A percentile compares a stretch with the other conserved stretches of the same genome.
phyloP scores from a whole-genome alignment of 2,888 invertebrate species.

The Melipona bicolor region DNA sequence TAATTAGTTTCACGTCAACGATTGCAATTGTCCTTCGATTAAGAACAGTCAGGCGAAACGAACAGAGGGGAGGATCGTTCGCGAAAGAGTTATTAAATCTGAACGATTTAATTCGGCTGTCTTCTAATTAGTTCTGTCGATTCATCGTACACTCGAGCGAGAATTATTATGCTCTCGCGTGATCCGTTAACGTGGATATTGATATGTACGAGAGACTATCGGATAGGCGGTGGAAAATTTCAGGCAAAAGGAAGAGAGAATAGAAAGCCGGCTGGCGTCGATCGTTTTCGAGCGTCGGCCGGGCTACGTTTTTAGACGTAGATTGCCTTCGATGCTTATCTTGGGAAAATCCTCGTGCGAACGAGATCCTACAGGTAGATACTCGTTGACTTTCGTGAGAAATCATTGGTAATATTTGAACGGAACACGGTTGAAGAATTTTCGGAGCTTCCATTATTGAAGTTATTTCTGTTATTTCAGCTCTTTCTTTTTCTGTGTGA shows the following conservation, averaged over 20 bases:
- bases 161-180: constrained; percentile 33
- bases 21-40: constrained; percentile 58
- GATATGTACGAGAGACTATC: constrained; percentile 4
- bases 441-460: constrained; percentile 45
- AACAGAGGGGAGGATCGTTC: constrained; percentile 30
- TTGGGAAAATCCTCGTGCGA: constrained; percentile 72
- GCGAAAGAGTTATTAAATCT: constrained; percentile 56
- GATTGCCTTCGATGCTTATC: constrained; percentile 67
- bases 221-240: constrained; percentile 2
- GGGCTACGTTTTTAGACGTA: constrained; percentile 9
- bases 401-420: constrained; percentile 65
- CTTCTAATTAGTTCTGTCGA: constrained; percentile 40
- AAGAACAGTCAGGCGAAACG: constrained; percentile 40
- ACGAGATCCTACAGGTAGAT: constrained; percentile 70
- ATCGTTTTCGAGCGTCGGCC: not conserved
- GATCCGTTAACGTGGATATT: constrained; percentile 19
- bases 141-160: constrained; percentile 27
- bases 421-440: constrained; percentile 61
- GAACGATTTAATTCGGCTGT: constrained; percentile 28
- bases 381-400: constrained; percentile 65
- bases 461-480: not conserved
- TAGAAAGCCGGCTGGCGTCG: constrained; percentile 29
- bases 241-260: not conserved
- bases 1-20: constrained; percentile 56
- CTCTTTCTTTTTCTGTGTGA: not conserved